Evolutionary conservation across 2,888 invertebrate species (phyloP).

Genomic region (Xestia c-nigrum): DNA sequence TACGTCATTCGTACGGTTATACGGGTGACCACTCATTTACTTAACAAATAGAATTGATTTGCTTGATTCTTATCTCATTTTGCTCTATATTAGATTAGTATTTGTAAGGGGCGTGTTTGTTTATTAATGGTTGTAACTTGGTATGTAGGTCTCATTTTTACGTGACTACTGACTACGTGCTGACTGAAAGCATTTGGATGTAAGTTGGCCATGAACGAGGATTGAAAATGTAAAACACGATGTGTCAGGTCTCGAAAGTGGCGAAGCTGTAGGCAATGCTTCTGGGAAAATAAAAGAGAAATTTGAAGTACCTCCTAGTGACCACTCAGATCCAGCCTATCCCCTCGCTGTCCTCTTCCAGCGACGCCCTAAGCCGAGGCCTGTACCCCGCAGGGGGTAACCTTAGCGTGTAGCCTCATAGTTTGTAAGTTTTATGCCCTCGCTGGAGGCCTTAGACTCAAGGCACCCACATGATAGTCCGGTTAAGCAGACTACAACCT

Average conservation of each 20-base stretch:
- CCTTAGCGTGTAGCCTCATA: too few species aligned
- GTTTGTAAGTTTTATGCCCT: too few species aligned
- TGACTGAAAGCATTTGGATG: background rate
- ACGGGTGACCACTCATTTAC: constrained; percentile 85
- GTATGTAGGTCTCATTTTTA: background rate
- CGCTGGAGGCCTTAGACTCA: too few species aligned
- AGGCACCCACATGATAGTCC: too few species aligned
- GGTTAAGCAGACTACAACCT: too few species aligned
- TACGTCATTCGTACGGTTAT: constrained; percentile 71
- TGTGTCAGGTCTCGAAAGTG: background rate
- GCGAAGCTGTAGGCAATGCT: background rate
- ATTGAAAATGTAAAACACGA: background rate
- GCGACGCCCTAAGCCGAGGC: too few species aligned
- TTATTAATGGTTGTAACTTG: constrained; percentile 23
- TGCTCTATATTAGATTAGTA: constrained; percentile 71
- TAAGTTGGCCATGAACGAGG: background rate
- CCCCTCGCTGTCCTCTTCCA: too few species aligned
- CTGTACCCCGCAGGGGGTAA: too few species aligned
- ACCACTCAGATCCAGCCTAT: too few species aligned
- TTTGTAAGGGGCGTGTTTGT: constrained; percentile 51
- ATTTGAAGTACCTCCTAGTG: too few species aligned
- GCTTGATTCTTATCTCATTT: constrained; percentile 84
- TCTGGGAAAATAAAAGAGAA: too few species aligned
- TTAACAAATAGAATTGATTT: constrained; percentile 89
- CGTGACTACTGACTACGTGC: too few species aligned